These are phyloP conservation scores for Aurelia coerulea DNA, from an alignment of 30 jellyfish, hydroid and myxozoan species.

Conservation along the genomic window DNA sequence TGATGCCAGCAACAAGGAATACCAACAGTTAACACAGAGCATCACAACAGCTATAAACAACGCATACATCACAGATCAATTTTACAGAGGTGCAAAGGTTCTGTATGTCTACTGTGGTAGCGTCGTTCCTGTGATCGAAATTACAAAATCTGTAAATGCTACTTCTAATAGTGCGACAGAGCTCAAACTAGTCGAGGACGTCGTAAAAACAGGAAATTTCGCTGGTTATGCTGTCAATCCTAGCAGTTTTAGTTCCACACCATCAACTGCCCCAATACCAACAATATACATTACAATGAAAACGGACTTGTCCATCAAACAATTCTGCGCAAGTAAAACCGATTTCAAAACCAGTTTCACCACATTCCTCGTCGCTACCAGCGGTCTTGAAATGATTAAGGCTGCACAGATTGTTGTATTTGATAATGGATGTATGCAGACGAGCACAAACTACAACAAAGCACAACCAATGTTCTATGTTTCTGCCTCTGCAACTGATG, in stretches of 20 bases:
- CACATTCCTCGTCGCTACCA: constrained; percentile 16
- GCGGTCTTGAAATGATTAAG: constrained; percentile 2
- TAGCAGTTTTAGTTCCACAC: constrained; percentile 13
- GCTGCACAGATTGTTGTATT: constrained; percentile 40
- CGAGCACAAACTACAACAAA: neutral
- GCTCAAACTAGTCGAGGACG: constrained; percentile 1
- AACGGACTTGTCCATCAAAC: constrained; percentile 34
- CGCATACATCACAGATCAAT: constrained; percentile 32
- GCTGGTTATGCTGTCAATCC: constrained; percentile 2
- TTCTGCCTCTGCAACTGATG: constrained; percentile 38
- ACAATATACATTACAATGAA: constrained; percentile 12
- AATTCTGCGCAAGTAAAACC: constrained; percentile 19
- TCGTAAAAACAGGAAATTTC: constrained; percentile 9
- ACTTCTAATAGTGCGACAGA: constrained; percentile 4
- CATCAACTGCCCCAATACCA: constrained; percentile 20
- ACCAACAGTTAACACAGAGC: neutral
- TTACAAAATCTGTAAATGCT: constrained; percentile 51
- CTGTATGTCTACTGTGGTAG: constrained; percentile 67
- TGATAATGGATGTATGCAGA: constrained; percentile 32
- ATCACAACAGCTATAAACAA: constrained; percentile 25
- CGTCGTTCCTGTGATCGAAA: constrained; percentile 60
- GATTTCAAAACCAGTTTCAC: constrained; percentile 35
- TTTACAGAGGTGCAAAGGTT: constrained; percentile 30
- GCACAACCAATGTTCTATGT: constrained; percentile 24
- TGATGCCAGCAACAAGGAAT: constrained; percentile 5